phyloP scores from a whole-genome alignment of 2,888 invertebrate genomes.

The Tridacna crocea region DNA sequence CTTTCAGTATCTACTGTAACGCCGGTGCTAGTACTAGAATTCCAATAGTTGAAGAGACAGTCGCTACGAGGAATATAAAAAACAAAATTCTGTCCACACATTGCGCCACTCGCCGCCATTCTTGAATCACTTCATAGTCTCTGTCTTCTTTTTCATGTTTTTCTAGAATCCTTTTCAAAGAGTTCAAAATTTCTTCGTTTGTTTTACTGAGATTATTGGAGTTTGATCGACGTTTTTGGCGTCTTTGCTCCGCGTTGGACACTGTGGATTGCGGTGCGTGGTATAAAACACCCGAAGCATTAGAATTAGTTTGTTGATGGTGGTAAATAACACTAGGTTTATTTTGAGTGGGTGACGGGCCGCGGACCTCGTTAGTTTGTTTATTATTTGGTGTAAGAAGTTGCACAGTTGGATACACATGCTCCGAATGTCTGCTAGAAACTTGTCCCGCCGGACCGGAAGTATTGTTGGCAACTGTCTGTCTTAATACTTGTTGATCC shows the following conservation, averaged over 20 bases:
- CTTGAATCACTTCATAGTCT: slow-evolving; percentile 85
- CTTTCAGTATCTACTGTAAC: slow-evolving; percentile 17
- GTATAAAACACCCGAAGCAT: slow-evolving; percentile 20
- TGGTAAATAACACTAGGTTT: slow-evolving; percentile 15
- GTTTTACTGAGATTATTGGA: slow-evolving; percentile 62
- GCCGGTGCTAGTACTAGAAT: slow-evolving; percentile 86
- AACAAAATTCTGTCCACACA: slow-evolving; percentile 86
- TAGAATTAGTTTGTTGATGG: slow-evolving; percentile 18
- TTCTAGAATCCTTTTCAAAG: slow-evolving; percentile 84
- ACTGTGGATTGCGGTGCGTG: background rate
- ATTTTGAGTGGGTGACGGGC: background rate
- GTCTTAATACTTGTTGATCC: background rate
- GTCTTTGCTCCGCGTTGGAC: slow-evolving; percentile 38
- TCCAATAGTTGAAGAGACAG: slow-evolving; percentile 85
- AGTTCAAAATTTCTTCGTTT: slow-evolving; percentile 84
- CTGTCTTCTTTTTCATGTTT: slow-evolving; percentile 84
- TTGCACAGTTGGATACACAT: slow-evolving; percentile 34
- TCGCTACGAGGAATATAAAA: slow-evolving; percentile 86
- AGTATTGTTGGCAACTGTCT: slow-evolving; percentile 10
- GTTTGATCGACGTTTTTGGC: slow-evolving; percentile 44
- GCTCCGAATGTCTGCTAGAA: slow-evolving; percentile 16
- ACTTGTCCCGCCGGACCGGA: background rate
- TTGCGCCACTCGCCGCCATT: slow-evolving; percentile 86
- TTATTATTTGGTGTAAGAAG: slow-evolving; percentile 11
- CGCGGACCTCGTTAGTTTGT: slow-evolving; percentile 15